Percentiles rank a stretch among this genome's conserved stretches.
Conservation (phyloP, 2,888 invertebrate species). For the Drosophila melanosoma region DNA sequence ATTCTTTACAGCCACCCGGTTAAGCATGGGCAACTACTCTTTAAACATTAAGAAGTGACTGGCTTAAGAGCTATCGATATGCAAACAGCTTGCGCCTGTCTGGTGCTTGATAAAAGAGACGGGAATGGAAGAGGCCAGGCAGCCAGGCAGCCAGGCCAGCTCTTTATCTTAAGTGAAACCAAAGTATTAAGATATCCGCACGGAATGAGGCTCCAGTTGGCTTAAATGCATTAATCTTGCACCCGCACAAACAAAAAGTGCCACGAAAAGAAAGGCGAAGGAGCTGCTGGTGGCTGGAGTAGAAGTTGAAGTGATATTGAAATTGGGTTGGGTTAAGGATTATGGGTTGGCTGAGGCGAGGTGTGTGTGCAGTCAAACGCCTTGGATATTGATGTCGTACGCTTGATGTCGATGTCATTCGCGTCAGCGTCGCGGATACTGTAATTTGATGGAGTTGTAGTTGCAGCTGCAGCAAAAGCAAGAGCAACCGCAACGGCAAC, state of each 20-base stretch:
- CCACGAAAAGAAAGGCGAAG: neutral
- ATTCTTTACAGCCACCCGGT: slow-evolving; percentile 4
- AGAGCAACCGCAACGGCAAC: slow-evolving; percentile 30
- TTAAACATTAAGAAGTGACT: slow-evolving; percentile 55
- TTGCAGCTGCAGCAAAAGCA: slow-evolving; percentile 29
- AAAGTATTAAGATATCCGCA: slow-evolving; percentile 70
- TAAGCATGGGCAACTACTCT: slow-evolving; percentile 37
- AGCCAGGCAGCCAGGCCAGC: neutral
- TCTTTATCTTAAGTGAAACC: slow-evolving; percentile 71
- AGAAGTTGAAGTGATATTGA: neutral
- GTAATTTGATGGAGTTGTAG: slow-evolving; percentile 72
- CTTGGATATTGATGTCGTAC: slow-evolving; percentile 54
- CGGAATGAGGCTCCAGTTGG: slow-evolving; percentile 26
- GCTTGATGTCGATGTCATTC: slow-evolving; percentile 56
- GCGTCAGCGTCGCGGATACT: slow-evolving; percentile 72
- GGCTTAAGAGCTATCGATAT: slow-evolving; percentile 63
- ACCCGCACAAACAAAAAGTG: slow-evolving; percentile 28
- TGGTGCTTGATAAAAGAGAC: slow-evolving; percentile 13
- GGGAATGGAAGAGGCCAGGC: slow-evolving; percentile 1
- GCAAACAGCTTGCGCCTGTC: slow-evolving; percentile 49
- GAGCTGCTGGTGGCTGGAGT: neutral
- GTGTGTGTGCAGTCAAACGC: slow-evolving; percentile 21
- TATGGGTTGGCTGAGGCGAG: neutral
- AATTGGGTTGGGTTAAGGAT: neutral
- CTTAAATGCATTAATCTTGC: slow-evolving; percentile 74